phyloP scores from a whole-genome alignment of 2,113 vertebrate genomes.

The Campylorhamphus procurvoides region DNA sequence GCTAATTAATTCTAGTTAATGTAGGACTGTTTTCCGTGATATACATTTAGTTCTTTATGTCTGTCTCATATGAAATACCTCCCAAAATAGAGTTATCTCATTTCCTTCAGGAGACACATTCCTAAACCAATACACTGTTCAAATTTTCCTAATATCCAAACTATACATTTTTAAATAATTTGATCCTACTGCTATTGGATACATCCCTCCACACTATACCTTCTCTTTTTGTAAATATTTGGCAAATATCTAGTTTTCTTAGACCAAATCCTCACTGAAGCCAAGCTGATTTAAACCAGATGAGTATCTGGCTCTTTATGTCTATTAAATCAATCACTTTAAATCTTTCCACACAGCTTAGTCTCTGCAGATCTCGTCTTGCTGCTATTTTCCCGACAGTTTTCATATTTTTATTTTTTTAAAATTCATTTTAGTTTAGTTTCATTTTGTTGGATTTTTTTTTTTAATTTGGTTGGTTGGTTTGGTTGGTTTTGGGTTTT shows the following conservation, averaged over 20 bases:
- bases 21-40: neutral
- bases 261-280: neutral
- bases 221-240: neutral
- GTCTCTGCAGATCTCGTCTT: neutral
- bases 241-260: neutral
- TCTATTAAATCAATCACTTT: neutral
- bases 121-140: neutral
- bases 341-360: neutral
- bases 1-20: neutral
- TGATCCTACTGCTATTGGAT: neutral
- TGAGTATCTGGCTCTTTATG: neutral
- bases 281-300: constrained; percentile 14
- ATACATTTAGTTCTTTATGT: neutral
- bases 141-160: neutral
- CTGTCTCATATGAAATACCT: neutral
- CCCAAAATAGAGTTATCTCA: neutral
- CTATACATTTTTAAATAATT: neutral
- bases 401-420: neutral
- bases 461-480: neutral
- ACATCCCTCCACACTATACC: neutral
- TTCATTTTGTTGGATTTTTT: neutral
- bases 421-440: neutral
- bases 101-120: neutral
- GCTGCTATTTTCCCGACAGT: neutral
- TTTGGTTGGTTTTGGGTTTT: neutral